A percentile compares a stretch with the other conserved stretches of the same genome.
phyloP scores from a whole-genome alignment of 2,888 invertebrate species.

The Lasiommata megera region DNA sequence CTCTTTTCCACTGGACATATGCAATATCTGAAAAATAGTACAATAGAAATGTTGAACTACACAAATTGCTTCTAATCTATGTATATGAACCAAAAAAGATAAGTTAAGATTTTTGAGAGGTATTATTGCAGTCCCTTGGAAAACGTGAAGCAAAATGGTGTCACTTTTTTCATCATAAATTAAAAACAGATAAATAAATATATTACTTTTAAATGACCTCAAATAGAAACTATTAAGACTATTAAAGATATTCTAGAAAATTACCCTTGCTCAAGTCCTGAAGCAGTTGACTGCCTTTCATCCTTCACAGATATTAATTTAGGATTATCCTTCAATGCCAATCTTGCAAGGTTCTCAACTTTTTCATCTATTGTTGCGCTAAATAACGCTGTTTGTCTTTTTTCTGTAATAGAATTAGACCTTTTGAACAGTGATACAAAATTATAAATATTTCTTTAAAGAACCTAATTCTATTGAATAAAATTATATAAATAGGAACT shows the following conservation, averaged over 20 bases:
- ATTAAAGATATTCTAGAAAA: neutral
- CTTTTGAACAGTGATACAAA: too few relatives aligned
- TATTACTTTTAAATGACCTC: neutral
- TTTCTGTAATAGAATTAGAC: conserved; percentile 82
- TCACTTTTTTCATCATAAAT: too few relatives aligned
- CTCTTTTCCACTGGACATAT: conserved; percentile 96
- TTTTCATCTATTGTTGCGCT: conserved; percentile 98
- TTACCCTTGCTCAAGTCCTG: conserved; percentile 88
- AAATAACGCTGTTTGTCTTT: conserved; percentile 96
- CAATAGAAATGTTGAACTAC: neutral
- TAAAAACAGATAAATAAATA: neutral
- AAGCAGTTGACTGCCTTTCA: conserved; percentile 87
- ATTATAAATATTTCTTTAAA: too few relatives aligned
- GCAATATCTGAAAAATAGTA: conserved; percentile 84
- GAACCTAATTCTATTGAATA: too few relatives aligned
- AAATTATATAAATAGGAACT: too few relatives aligned
- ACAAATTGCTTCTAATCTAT: too few relatives aligned
- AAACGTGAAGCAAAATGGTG: too few relatives aligned
- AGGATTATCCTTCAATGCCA: conserved; percentile 94
- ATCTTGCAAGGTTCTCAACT: conserved; percentile 91
- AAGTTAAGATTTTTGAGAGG: too few relatives aligned
- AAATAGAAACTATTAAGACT: too few relatives aligned
- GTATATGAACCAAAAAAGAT: too few relatives aligned
- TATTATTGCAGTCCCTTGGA: too few relatives aligned
- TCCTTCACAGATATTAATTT: conserved; percentile 93